Percentiles rank a stretch among this genome's conserved stretches.
phyloP scores from a whole-genome alignment of 1,140 invertebrate genomes.

The Sesamia nonagrioides region DNA sequence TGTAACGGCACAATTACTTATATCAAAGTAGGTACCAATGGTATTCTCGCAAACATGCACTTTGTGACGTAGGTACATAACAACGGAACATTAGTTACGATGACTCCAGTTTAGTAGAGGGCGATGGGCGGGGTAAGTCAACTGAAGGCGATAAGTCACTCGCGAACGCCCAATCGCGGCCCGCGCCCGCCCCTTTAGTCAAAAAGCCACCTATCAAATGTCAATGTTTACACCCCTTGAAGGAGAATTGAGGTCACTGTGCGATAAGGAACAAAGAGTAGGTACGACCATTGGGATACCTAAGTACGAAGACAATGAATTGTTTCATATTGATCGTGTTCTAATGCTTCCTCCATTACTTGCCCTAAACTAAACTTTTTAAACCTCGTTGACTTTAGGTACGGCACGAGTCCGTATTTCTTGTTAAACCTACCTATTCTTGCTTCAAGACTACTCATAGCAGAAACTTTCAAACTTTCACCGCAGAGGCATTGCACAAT shows the following conservation, averaged over 20 bases:
- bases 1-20: background rate
- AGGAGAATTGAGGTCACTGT: background rate
- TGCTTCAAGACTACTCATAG: too few species aligned
- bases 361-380: too few species aligned
- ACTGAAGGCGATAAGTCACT: constrained; percentile 83
- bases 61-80: background rate
- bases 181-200: constrained; percentile 75
- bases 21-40: background rate
- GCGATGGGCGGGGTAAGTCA: constrained; percentile 80
- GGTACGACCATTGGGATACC: background rate
- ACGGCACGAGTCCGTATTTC: too few species aligned
- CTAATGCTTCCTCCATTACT: too few species aligned
- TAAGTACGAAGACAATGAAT: too few species aligned
- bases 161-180: constrained; percentile 76
- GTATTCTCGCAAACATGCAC: background rate
- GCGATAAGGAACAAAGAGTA: background rate
- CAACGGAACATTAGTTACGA: background rate
- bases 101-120: constrained; percentile 24
- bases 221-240: constrained; percentile 56
- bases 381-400: too few species aligned
- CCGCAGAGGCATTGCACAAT: too few species aligned
- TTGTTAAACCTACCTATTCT: too few species aligned
- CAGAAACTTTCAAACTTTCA: too few species aligned
- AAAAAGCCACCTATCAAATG: constrained; percentile 79
- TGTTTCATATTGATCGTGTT: too few species aligned